Base-by-base conservation (phyloP, 2,888 invertebrate species). In the Dasysyrphus tricinctus region DNA sequence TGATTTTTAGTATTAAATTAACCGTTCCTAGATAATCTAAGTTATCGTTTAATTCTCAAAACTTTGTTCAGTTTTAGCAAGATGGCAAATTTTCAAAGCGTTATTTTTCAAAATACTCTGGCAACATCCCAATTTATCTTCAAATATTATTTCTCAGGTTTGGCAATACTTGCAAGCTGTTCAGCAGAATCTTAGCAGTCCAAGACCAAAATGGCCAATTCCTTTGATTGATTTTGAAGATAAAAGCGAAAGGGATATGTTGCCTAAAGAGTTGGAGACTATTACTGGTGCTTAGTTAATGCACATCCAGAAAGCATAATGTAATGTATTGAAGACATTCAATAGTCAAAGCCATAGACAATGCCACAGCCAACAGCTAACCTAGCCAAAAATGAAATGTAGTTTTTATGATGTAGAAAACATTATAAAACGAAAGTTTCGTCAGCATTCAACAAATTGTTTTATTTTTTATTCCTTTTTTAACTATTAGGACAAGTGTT, bases 151-250 rank as follows among this genome's bases (percentile, higher is more conserved):
- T 79, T 75, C 61, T 65, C 74, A 86, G 86, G 86, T 86, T 54
- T 86, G 86, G 86, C 82, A 86, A 78, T 86, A 82, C 63, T 78
- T 86, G 34, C 86, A 86, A 70, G 82, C 86, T 34, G 86, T 86
- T 75, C 86, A 86, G 70, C 78, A 54, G 79, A 86, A 86, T 47
- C 59, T 86, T 32, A 82, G 61, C 81, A 86, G 86, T 61, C 78
- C 86, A 72, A 74, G 82, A 79, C 86, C 86, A 34, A 86, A 82
- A 19, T 86, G 86, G 86, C 86, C 86, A 61, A 86, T 86, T 59
- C 86, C 86, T 34, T 67, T 82, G 79, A 70, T 79, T 49, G 70
- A 82, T 67, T 78, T 72, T 49, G 82, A 78, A 29, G 86, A 74
- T 42, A 80, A 76, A 32, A 37, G 5, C 19, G 2, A 51, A 54